phyloP scores from a whole-genome alignment of 2,797 vertebrate genomes.

The Dryobates pubescens region DNA sequence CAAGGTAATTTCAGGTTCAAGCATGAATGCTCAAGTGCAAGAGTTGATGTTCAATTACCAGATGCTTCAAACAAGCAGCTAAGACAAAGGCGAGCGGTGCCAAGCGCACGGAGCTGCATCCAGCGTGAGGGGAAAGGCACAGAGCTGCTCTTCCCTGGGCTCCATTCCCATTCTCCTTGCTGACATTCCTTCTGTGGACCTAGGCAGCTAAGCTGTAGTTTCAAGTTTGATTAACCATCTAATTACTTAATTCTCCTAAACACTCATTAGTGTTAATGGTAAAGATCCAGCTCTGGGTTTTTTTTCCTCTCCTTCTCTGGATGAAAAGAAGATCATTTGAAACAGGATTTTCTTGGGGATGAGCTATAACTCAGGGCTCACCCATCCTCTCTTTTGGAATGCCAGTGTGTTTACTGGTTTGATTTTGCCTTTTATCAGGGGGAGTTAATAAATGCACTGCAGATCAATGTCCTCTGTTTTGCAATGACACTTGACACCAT shows the following conservation, averaged over 20 bases:
- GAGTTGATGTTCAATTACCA: slow-evolving; percentile 47
- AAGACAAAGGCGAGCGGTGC: not conserved
- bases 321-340: not conserved
- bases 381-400: not conserved
- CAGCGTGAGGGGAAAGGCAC: not conserved
- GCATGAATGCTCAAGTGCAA: slow-evolving; percentile 49
- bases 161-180: not conserved
- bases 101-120: not conserved
- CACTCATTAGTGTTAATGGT: not conserved
- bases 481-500: slow-evolving; percentile 42
- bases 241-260: not conserved
- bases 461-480: slow-evolving; percentile 27
- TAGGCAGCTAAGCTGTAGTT: not conserved
- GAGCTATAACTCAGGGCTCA: not conserved
- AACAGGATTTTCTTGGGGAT: not conserved
- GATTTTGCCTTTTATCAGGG: not conserved
- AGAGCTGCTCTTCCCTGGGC: not conserved
- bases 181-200: not conserved
- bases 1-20: slow-evolving; percentile 60
- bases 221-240: slow-evolving; percentile 4
- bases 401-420: not conserved
- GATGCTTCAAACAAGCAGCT: slow-evolving; percentile 51
- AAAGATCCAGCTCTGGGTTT: not conserved
- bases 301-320: not conserved
- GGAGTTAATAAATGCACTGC: slow-evolving; percentile 30